These are phyloP conservation scores for Lithophane leautieri DNA, from an alignment of 2,888 invertebrate genomes.

Conservation along the genomic window DNA sequence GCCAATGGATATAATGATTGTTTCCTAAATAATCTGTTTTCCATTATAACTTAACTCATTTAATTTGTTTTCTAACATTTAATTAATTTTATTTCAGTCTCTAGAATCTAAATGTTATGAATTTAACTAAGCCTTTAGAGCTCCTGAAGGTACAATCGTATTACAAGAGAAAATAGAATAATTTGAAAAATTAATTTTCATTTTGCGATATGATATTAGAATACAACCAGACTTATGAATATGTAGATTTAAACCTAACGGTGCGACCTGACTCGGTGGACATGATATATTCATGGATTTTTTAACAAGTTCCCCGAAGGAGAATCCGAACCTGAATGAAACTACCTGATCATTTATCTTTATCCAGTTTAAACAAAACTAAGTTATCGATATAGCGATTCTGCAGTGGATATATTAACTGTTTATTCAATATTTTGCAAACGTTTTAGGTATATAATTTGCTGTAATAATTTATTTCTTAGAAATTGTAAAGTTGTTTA, in stretches of 20 bases:
- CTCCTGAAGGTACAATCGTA: background rate
- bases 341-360: background rate
- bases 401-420: background rate
- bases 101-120: background rate
- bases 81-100: slow-evolving; percentile 1
- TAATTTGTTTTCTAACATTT: background rate
- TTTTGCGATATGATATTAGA: slow-evolving; percentile 14
- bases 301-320: slow-evolving; percentile 10
- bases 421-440: background rate
- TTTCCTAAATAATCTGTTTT: background rate
- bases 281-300: slow-evolving; percentile 25
- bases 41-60: background rate
- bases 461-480: background rate
- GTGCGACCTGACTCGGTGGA: background rate
- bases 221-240: slow-evolving; percentile 48
- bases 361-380: background rate
- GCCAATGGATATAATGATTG: background rate
- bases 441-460: background rate
- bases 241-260: slow-evolving; percentile 35
- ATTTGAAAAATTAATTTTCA: slow-evolving; percentile 33
- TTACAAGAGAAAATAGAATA: slow-evolving; percentile 29
- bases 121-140: slow-evolving; percentile 3
- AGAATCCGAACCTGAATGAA: background rate
- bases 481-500: background rate
- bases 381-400: background rate